phyloP scores from a whole-genome alignment of 2,113 vertebrate genomes.

The Ammodytes marinus region DNA sequence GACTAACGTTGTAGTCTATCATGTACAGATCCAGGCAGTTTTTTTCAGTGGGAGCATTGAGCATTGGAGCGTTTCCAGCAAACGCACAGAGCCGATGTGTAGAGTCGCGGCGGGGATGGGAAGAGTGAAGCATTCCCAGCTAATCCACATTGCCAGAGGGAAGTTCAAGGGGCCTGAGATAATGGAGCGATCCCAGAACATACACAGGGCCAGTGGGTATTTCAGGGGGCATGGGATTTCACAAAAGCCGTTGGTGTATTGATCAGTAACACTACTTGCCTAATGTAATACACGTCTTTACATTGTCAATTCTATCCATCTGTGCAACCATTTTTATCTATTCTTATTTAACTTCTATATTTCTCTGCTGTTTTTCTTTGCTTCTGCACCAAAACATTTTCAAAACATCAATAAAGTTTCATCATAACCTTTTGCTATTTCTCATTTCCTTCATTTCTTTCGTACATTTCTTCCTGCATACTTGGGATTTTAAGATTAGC shows the following conservation, averaged over 20 bases:
- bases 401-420: neutral
- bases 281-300: neutral
- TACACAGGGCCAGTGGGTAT: conserved; percentile 36
- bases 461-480: neutral
- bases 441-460: neutral
- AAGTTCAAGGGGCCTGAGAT: conserved; percentile 45
- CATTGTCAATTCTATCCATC: neutral
- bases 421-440: neutral
- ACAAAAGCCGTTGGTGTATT: neutral
- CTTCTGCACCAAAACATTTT: neutral
- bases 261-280: conserved; percentile 15
- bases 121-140: conserved; percentile 40
- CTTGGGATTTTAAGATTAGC: neutral
- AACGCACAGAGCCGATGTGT: conserved; percentile 13
- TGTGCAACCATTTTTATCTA: neutral
- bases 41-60: neutral
- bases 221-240: conserved; percentile 17
- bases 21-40: too few relatives aligned
- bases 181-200: conserved; percentile 43
- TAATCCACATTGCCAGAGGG: conserved; percentile 41
- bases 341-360: neutral
- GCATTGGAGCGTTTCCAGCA: neutral
- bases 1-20: too few relatives aligned
- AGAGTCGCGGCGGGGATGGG: neutral
- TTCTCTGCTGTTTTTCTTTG: neutral